phyloP scores from a whole-genome alignment of 2,888 invertebrate species.

The Phragmatobia fuliginosa region DNA sequence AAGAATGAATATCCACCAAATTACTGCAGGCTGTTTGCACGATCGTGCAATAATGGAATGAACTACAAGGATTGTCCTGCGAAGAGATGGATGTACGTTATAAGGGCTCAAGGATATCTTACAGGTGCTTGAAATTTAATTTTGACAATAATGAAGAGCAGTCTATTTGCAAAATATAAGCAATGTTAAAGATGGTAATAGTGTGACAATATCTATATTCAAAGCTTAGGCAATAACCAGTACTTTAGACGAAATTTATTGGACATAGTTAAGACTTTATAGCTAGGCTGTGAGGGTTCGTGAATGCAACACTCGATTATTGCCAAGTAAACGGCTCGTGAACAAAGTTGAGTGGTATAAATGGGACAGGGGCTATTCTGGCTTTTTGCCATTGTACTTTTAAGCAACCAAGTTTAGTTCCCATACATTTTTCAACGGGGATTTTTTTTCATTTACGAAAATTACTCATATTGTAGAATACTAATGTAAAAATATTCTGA shows the following conservation, averaged over 20 bases:
- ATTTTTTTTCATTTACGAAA: not conserved
- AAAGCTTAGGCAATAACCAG: not conserved
- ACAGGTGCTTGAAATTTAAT: no score
- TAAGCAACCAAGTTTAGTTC: not conserved
- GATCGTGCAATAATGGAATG: no score
- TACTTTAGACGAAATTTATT: not conserved
- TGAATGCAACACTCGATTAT: conserved; percentile 18
- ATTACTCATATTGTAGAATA: no score
- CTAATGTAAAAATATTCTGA: no score
- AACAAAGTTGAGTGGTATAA: conserved; percentile 34
- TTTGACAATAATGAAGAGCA: no score
- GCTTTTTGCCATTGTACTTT: conserved; percentile 39
- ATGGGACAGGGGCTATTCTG: conserved; percentile 37
- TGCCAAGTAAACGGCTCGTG: conserved; percentile 36
- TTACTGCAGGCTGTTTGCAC: no score
- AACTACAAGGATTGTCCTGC: no score
- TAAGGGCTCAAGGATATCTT: no score
- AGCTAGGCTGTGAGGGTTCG: conserved; percentile 6
- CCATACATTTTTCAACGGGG: not conserved
- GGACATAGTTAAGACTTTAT: not conserved
- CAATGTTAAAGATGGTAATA: not conserved
- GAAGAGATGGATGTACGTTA: no score
- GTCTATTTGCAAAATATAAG: not conserved
- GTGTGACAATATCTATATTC: not conserved
- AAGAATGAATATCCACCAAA: no score